Evolutionary conservation across 2,113 vertebrate genomes (phyloP), one percentile per base, ranked within the genome.

Genomic region (Poicephalus meyeri): DNA sequence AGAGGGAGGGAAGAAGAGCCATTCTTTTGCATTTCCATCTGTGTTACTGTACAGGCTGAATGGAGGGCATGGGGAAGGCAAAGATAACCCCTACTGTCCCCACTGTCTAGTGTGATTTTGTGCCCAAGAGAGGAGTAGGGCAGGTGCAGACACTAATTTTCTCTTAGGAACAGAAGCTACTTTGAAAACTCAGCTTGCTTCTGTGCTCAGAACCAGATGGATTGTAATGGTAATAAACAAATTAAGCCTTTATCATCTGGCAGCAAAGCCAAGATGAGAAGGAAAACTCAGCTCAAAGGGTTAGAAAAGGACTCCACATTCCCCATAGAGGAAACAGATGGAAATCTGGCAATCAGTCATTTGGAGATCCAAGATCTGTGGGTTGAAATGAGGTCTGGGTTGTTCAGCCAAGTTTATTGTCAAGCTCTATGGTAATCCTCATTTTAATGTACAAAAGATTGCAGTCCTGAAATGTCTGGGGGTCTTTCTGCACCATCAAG

Each of bases 221-320:
- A 89, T 68, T 83, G 76, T 90, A 91, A 77, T 66, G 46, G 88
- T 82, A 93, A 94, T 93, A 93, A 96, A 94, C 88, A 47, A 96
- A 96, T 97, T 95, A 96, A 94, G 88, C 95, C 64, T 96, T 88
- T 93, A 94, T 96, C 91, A 94, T 95, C 92, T 96, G 96, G 86
- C 83, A 92, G 56, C 37, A 95, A 95, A 94, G 61, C 77, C 86
- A 94, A 93, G 77, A 91, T 28, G 73, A 96, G 77, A 96, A 95
- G 80, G 88, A 93, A 95, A 91, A 71, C 76, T 78, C 66, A 78
- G 72, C 93, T 88, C 93, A 97, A 93, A 96, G 90, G 65, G 90
- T 74, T 95, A 86, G 83, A 72, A 91, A 93, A 91, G 73, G 86
- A 92, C 65, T 86, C 80, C 78, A 72, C 70, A 91, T 95, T 91